Evolutionary conservation across 2,797 vertebrate genomes (phyloP), one percentile per base, ranked within the genome.

Genomic region (Malurus leucopterus): DNA sequence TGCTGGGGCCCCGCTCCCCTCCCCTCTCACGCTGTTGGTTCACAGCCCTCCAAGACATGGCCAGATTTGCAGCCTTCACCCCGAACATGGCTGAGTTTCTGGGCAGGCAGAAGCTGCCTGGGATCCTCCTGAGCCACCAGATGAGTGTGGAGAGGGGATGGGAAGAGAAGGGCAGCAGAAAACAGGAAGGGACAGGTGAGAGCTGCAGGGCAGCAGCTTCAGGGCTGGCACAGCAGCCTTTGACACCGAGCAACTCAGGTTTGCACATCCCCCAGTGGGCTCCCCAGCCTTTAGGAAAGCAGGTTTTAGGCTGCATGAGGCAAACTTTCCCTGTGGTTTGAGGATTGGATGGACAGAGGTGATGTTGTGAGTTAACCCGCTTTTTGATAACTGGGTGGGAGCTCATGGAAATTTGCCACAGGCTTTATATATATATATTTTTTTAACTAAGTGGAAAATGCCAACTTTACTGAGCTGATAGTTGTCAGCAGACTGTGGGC

Each of bases 31-130:
- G 2, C 29, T 61, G 24, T 13, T 29, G 38, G 11, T 34, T 54
- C 46, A 15, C 10, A 6, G 0, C 24, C 26, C 68, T 29, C 27
- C 7, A 4, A 59, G 62, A 20, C 9, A 11, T 0, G 1, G 17
- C 26, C 36, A 15, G 20, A 10, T 64, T 34, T 88, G 41, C 61
- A 64, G 36, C 32, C 51, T 62, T 83, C 68, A 46, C 30, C 29
- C 29, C 2, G 3, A 57, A 43, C 44, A 1, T 13, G n/a, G 14
- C 44, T 27, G 36, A 15, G 7, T 40, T 73, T 63, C 49, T 73
- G 30, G 7, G 11, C 44, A 27, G 26, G 46, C 32, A 53, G 73
- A n/a, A 62, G 15, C 53, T 73, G 62, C 41, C 27, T 68, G 65
- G 32, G 50, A 24, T 47, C 70, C 27, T 69, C 23, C n/a, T 36